Conservation (phyloP, 1,140 invertebrate species). For the Heterodera schachtii region DNA sequence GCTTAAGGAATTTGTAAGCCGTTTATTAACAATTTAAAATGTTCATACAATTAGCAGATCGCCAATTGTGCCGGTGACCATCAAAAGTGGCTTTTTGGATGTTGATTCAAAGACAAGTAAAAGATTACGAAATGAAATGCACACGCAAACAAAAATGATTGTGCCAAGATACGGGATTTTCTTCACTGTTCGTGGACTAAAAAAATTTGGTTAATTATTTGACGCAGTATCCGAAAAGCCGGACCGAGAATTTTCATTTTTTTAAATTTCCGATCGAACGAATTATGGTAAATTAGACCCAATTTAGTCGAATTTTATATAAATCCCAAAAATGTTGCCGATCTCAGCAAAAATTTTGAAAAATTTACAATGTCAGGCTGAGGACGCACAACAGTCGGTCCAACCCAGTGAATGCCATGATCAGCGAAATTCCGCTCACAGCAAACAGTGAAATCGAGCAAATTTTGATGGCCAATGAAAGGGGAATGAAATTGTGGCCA, state of each 20-base stretch:
- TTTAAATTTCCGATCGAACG: too few relatives aligned
- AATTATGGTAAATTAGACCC: too few relatives aligned
- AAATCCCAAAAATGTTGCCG: too few relatives aligned
- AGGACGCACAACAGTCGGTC: slow-evolving; percentile 22
- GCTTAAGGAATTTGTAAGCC: too few relatives aligned
- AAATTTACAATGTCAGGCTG: slow-evolving; percentile 4
- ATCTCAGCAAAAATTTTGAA: background rate
- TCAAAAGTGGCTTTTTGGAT: background rate
- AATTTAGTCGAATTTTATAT: too few relatives aligned
- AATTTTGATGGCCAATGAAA: background rate
- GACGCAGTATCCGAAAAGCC: background rate
- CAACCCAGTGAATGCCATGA: slow-evolving; percentile 18
- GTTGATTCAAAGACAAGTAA: background rate
- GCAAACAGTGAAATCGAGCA: slow-evolving; percentile 18
- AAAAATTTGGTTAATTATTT: background rate
- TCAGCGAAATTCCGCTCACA: background rate
- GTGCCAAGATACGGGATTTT: background rate
- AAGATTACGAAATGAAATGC: background rate
- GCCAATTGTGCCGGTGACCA: slow-evolving; percentile 10
- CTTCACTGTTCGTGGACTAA: background rate
- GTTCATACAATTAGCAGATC: slow-evolving; percentile 1
- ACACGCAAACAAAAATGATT: background rate
- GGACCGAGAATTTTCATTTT: background rate
- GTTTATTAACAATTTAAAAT: background rate
- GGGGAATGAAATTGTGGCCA: slow-evolving; percentile 3